Conservation (phyloP, 2,888 invertebrate species). For the Drosophila parthenogenetica region DNA sequence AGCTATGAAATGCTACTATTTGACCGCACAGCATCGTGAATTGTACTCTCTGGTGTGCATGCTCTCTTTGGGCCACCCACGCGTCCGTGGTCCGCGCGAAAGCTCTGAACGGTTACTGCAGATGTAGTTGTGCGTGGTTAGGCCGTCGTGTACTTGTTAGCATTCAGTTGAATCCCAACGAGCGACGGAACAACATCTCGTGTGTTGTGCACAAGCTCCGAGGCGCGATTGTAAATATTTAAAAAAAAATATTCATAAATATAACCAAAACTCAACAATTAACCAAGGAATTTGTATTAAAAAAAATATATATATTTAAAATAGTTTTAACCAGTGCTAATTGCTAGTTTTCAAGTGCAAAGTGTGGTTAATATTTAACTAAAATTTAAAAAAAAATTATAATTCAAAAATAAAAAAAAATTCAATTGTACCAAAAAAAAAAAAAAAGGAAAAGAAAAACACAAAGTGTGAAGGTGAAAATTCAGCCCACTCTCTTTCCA, state of each 20-base stretch:
- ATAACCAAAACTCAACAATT: constrained; percentile 54
- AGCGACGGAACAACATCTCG: constrained; percentile 74
- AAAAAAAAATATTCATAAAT: constrained; percentile 70
- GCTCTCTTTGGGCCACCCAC: constrained; percentile 65
- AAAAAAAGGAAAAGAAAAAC: constrained; percentile 35
- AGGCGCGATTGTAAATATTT: constrained; percentile 78
- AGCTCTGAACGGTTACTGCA: constrained; percentile 51
- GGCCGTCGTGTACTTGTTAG: constrained; percentile 63
- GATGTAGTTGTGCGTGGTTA: constrained; percentile 62
- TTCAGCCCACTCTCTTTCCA: constrained; percentile 58
- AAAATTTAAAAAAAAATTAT: constrained; percentile 34
- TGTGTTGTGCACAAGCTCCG: constrained; percentile 63
- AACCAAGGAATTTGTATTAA: constrained; percentile 25
- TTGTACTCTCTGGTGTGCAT: too few species aligned
- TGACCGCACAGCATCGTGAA: constrained; percentile 25
- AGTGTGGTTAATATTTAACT: constrained; percentile 17
- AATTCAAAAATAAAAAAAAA: constrained; percentile 43
- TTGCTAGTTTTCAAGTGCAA: constrained; percentile 47
- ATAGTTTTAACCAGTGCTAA: constrained; percentile 23
- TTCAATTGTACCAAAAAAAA: constrained; percentile 35
- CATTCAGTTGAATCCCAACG: constrained; percentile 78
- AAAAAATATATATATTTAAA: constrained; percentile 3
- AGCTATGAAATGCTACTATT: constrained; percentile 17
- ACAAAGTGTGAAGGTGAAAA: constrained; percentile 79
- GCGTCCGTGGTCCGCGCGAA: constrained; percentile 50